Base-by-base conservation (phyloP, 2,113 vertebrate genomes). In the Gallinago jamesoni region DNA sequence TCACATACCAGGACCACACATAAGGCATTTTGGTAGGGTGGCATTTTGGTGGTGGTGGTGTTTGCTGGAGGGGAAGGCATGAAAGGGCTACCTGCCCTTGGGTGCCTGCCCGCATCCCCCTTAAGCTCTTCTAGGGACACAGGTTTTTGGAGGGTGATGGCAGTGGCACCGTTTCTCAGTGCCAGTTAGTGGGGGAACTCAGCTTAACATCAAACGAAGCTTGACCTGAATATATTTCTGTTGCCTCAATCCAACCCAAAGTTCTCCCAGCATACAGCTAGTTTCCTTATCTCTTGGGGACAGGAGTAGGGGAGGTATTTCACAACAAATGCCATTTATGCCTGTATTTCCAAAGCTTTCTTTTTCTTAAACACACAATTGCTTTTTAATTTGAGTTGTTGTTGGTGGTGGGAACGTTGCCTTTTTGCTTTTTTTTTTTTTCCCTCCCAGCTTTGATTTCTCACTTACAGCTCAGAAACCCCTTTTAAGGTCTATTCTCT, bases 391-490 rank as follows among this genome's bases (percentile, higher is more conserved):
- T 94, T 94, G 70, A 95, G 52, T 52, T 73, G 48, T 60, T 19
- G 1, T 0, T 66, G 59, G 35, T 64, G 39, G 72, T 84, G 73
- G 62, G 55, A 77, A 93, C 37, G 28, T 48, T 89, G 78, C 37
- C 77, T 56, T 74, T 93, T 77, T 77, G 30, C 33, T 80, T 84
- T 55, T 37, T 66, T 60, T 81, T 93, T 85, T 82, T 20, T 39
- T 39, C 39, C 56, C 72, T 84, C 50, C 52, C 55, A 62, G 73
- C 50, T 93, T 96, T 93, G 48, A 56, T 96, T 97, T 97, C 94
- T 94, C 91, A 93, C 94, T 97, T 93, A 85, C 79, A 93, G 73
- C 95, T 97, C 76, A 94, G 79, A 94, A 96, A 92, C 76, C 62
- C 67, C 73, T 93, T 97, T 97, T 97, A 97, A 91, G 53, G 86